Conservation (phyloP, 2,888 invertebrate genomes). For the Fragum whitleyi region DNA sequence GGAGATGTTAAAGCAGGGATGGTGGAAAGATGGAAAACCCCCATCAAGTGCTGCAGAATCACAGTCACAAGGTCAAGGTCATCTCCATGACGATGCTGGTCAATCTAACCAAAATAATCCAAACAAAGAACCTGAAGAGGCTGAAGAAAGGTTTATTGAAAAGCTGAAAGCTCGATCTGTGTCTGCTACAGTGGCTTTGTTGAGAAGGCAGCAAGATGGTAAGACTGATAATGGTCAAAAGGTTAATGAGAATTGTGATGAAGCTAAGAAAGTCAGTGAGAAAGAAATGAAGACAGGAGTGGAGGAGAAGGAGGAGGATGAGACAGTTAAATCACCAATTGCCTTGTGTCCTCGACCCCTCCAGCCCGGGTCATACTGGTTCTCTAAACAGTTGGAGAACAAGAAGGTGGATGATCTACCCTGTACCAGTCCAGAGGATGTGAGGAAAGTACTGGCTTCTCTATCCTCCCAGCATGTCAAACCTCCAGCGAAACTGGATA, state of each 20-base stretch:
- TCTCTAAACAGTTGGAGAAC: constrained; percentile 46
- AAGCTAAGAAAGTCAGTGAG: neutral
- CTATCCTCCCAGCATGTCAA: constrained; percentile 32
- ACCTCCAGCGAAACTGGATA: neutral
- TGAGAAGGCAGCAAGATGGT: neutral
- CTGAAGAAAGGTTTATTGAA: neutral
- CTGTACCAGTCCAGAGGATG: constrained; percentile 56
- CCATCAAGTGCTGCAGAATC: constrained; percentile 39
- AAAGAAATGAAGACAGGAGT: neutral
- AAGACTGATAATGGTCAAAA: neutral
- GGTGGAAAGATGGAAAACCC: constrained; percentile 64
- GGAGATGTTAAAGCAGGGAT: constrained; percentile 65
- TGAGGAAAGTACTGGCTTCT: constrained; percentile 56
- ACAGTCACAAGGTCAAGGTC: constrained; percentile 34
- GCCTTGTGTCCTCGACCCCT: constrained; percentile 37
- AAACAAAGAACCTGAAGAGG: too few relatives aligned
- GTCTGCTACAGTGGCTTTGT: constrained; percentile 1
- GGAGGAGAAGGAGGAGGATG: neutral
- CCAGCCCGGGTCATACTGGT: constrained; percentile 63
- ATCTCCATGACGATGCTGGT: neutral
- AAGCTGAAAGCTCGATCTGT: neutral
- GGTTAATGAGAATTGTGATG: neutral
- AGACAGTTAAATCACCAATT: neutral
- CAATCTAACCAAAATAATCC: neutral
- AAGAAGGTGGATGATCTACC: constrained; percentile 43